phyloP scores from a whole-genome alignment of 1,140 invertebrate genomes.

The Sinella curviseta region DNA sequence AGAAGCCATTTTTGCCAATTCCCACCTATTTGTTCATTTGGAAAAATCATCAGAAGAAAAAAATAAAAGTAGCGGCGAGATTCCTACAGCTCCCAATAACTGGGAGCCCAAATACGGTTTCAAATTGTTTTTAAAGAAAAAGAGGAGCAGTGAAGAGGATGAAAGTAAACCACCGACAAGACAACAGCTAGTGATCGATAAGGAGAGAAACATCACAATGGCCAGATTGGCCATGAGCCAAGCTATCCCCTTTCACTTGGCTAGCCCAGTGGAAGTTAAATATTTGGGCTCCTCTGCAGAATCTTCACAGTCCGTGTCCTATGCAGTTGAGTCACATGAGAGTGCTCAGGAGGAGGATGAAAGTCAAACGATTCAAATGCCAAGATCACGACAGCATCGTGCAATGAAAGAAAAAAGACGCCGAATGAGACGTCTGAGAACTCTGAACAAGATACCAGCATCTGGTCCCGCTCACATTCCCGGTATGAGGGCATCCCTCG shows the following conservation, averaged over 20 bases:
- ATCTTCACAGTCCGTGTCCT: not conserved
- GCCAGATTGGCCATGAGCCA: not conserved
- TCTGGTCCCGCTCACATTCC: not conserved
- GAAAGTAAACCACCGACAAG: not conserved
- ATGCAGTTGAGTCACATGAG: not conserved
- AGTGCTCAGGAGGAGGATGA: not conserved
- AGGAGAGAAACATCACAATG: constrained; percentile 1
- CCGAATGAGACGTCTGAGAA: not conserved
- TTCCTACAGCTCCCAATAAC: not conserved
- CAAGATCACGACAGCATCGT: constrained; percentile 10
- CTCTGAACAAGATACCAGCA: not conserved
- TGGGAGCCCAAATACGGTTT: constrained; percentile 9
- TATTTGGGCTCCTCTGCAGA: constrained; percentile 5
- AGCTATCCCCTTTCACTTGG: not conserved
- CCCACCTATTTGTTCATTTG: not conserved
- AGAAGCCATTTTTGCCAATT: not conserved
- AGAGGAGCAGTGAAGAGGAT: not conserved
- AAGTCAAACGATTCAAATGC: not conserved
- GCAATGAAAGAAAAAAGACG: constrained; percentile 6
- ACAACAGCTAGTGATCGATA: constrained; percentile 6
- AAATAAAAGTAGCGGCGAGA: not conserved
- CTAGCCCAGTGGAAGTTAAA: not conserved
- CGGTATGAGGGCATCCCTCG: not conserved
- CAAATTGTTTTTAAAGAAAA: not conserved
- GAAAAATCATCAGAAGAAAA: not conserved